Base-by-base conservation (phyloP, 2,113 vertebrate species). In the Origma solitaria region DNA sequence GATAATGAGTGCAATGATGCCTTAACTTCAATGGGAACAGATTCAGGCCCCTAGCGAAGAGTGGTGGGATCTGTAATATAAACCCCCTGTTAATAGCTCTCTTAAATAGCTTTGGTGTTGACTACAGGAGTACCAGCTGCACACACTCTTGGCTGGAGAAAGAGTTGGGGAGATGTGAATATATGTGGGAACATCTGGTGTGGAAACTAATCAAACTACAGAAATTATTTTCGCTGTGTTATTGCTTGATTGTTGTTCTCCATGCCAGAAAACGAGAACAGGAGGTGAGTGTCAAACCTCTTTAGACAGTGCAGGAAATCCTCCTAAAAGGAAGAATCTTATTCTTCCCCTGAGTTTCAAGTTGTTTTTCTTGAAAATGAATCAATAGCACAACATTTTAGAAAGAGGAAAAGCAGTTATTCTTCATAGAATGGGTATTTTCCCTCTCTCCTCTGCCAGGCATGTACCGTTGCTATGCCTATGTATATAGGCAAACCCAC, bases 181-280 rank as follows among this genome's bases (percentile, higher is more conserved):
- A 31, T 87, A 77, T 87, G 84, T 92, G 91, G 84, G 93, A 97
- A 89, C 94, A 96, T 95, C 93, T 95, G 94, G 78, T 90, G 66
- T 73, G 42, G 62, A 87, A 91, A 87, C 81, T 85, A 96, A 96
- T 95, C 91, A 96, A 82, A 85, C 73, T 30, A 35, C 82, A 80
- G 77, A 45, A 49, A 90, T 95, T 68, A 89, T 94, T 85, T 97
- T 94, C 66, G 65, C 30, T 78, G 14, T 64, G 44, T 77, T 96
- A 66, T 4, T 83, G 51, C 81, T 83, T 69, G 69, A 72, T 94
- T 95, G 71, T 93, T 90, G 51, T 92, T 83, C 44, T 88, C 49
- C 50, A 0, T 70, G 87, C 87, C 38, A 85, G 56, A 77, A 82
- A 91, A 89, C 69, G 31, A 87, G 84, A 92, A 51, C 24, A 82